These are phyloP conservation scores for Sminthopsis crassicaudata DNA, from an alignment of 2,113 vertebrate species.

Conservation along the genomic window DNA sequence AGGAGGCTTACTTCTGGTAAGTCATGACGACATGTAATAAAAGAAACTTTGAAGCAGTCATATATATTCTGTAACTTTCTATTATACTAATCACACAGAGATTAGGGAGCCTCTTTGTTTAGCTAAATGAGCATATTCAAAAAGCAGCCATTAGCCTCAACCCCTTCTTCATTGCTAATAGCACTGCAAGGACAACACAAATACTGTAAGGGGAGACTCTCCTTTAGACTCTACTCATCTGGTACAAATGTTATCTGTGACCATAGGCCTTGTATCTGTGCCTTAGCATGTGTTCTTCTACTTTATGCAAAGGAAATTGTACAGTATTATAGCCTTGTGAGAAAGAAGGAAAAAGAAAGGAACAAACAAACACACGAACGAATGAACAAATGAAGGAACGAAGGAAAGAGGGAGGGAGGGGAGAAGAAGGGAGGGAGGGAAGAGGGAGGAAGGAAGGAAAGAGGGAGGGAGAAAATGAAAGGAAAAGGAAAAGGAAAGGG, in stretches of 20 bases:
- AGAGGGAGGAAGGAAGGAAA: too few species aligned
- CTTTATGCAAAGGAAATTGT: neutral
- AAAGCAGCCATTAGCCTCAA: neutral
- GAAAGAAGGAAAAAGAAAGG: neutral
- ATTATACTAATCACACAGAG: neutral
- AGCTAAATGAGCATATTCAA: neutral
- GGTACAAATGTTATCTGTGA: neutral
- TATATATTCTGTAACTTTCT: neutral
- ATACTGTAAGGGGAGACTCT: neutral
- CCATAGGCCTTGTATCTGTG: neutral
- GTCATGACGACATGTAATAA: neutral
- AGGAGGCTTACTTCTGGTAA: neutral
- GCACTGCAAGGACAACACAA: neutral
- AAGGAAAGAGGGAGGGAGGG: too few species aligned
- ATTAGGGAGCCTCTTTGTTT: neutral
- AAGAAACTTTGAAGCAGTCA: neutral
- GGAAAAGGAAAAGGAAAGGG: too few species aligned
- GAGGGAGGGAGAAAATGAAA: too few species aligned
- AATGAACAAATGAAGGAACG: too few species aligned
- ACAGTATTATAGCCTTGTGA: neutral
- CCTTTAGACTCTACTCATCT: neutral
- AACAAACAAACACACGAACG: too few species aligned
- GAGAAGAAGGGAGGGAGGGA: too few species aligned
- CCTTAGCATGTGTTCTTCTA: neutral
- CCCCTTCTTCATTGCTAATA: neutral